phyloP scores from a whole-genome alignment of 1,140 invertebrate species.

The Drosophila leontia region DNA sequence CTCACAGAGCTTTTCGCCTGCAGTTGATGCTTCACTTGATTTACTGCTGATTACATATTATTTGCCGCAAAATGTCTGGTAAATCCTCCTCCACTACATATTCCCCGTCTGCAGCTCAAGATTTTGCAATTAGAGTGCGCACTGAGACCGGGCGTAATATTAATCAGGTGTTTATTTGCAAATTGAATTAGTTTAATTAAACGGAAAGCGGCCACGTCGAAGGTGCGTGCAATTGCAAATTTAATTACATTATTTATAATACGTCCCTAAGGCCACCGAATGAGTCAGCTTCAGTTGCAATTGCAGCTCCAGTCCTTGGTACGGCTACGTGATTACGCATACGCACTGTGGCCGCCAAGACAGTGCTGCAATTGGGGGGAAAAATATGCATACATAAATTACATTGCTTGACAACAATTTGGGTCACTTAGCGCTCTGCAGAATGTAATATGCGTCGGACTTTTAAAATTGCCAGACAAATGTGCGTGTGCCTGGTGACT shows the following conservation, averaged over 20 bases:
- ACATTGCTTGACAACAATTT: slow-evolving; percentile 63
- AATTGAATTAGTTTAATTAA: slow-evolving; percentile 80
- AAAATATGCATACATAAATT: slow-evolving; percentile 36
- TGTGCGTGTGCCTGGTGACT: slow-evolving; percentile 40
- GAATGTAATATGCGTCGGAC: slow-evolving; percentile 68
- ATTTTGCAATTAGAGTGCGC: slow-evolving; percentile 30
- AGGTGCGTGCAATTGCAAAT: slow-evolving; percentile 57
- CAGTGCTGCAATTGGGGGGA: slow-evolving; percentile 19
- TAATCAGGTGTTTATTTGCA: slow-evolving; percentile 64
- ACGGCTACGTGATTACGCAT: slow-evolving; percentile 51
- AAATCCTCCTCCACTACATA: slow-evolving; percentile 25
- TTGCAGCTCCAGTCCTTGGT: slow-evolving; percentile 20
- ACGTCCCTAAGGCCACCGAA: slow-evolving; percentile 39
- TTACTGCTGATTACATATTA: slow-evolving; percentile 79
- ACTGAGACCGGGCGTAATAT: slow-evolving; percentile 28
- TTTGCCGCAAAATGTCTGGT: slow-evolving; percentile 50
- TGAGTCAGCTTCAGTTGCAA: slow-evolving; percentile 43
- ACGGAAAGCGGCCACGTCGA: slow-evolving; percentile 49
- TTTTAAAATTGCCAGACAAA: slow-evolving; percentile 76
- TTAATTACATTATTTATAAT: slow-evolving; percentile 79
- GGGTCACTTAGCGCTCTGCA: slow-evolving; percentile 70
- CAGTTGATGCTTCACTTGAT: slow-evolving; percentile 67
- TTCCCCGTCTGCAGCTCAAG: slow-evolving; percentile 28
- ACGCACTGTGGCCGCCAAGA: slow-evolving; percentile 54
- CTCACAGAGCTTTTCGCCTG: slow-evolving; percentile 45